Base-by-base conservation (phyloP, 2,113 vertebrate species). In the Bothrops jararaca region DNA sequence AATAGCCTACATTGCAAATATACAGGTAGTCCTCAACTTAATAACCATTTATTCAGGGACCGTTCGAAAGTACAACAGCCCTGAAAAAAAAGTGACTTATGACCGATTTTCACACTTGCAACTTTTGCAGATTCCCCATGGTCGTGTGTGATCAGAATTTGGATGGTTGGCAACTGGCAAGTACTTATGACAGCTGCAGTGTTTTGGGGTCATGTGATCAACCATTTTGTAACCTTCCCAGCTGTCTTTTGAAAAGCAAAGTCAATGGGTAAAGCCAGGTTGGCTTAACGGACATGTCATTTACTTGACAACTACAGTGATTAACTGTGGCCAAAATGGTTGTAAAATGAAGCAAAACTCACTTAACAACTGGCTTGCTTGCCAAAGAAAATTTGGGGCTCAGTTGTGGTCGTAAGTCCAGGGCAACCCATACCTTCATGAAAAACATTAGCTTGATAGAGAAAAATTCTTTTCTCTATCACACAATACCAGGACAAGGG, bases 1-100 rank as follows among this genome's bases (percentile, higher is more conserved):
- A 23, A 86, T 0, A 2, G 60, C 29, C 29, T n/a, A 80, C 2
- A 34, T 8, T 53, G 29, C 22, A 1, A 50, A 0, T 48, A 20
- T 3, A 34, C 12, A 18, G 4, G 56, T 1, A 57, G 18, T 56
- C 54, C 4, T 56, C 0, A 1, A 20, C 18, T 56, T 56, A 56
- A 58, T 20, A 69, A n/a, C 12, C 60, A 69, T 69, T 34, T 13
- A 69, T 69, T 69, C n/a, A 34, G 64, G 6, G 13, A n/a, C 26
- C 4, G 12, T 69, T 69, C 3, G 11, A 64, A 64, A 11, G 26
- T 1, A 13, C 60, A 64, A n/a, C 4, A 64, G 11, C 29, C 26
- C 11, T n/a, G 29, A 69, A 69, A 64, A 69, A 64, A 69, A 69
- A 0, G 11, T 5, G 29, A 69, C 12, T n/a, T 69, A n/a, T n/a